Base-by-base conservation (phyloP, 2,888 invertebrate genomes). In the Chamaedrilus cognettii region DNA sequence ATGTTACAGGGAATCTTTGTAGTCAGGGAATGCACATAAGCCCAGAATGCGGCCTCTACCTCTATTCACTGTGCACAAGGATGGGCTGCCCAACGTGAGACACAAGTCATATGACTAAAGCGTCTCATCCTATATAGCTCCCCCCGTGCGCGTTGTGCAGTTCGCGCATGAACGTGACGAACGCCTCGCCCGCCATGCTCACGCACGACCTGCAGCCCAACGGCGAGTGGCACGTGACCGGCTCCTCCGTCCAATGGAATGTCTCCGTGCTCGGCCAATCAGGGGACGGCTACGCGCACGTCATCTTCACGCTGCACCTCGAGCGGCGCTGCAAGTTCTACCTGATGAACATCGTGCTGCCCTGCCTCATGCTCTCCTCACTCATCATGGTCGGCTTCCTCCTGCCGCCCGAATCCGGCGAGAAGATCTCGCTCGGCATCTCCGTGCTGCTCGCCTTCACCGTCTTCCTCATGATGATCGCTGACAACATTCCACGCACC, bases 381-480 rank as follows among this genome's bases (percentile, higher is more conserved):
- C 72, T 74, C 60, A 74, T 74, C 67, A 71, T 74, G 72, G 68
- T 68, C 61, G 68, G 67, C 1, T 71, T 71, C 51, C 68, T 59
- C 51, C 63, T 71, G 60, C 71, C 71, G 0, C 69, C 74, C 0
- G 74, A 74, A 30, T 68, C 74, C 7, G 74, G 74, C 4, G 74
- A 74, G 69, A 74, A 74, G 65, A 72, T 74, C 56, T 71, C 71
- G 1, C 70, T 74, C 49, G 74, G 74, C 49, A 74, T 74, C 56
- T 73, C 72, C 19, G 74, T 74, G 28, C 66, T 74, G 49, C 66
- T 74, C 26, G 74, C 74, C 55, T 74, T 74, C 66, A 74, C 74
- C 42, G 74, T 74, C 5, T 74, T 74, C 60, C 69, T 74, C 30
- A 68, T 74, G 15, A 74, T 74, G 74, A 71, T 74, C n/a, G 74